Evolutionary conservation across 2,888 invertebrate species (phyloP).

Genomic region (Glaucopsyche alexis): DNA sequence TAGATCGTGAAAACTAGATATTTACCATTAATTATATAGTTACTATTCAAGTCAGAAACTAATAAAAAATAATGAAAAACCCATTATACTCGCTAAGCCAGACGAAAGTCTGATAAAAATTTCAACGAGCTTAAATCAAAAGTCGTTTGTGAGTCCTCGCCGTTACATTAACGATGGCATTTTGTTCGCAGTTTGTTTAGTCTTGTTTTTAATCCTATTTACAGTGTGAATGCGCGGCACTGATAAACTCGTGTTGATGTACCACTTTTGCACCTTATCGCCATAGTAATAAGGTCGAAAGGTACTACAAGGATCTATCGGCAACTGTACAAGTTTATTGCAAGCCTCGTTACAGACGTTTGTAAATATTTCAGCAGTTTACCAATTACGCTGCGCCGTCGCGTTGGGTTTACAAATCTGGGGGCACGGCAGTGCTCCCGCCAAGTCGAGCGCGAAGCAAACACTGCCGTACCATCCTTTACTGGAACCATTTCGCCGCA

Average conservation of each 20-base stretch:
- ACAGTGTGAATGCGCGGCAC: conserved; percentile 39
- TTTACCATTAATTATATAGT: background rate
- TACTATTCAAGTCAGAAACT: background rate
- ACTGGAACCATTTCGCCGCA: too few species aligned
- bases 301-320: background rate
- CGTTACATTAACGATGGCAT: conserved; percentile 47
- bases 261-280: background rate
- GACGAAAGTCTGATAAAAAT: conserved; percentile 48
- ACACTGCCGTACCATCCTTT: too few species aligned
- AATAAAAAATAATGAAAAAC: conserved; percentile 31
- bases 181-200: conserved; percentile 47
- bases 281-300: background rate
- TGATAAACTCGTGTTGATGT: conserved; percentile 35
- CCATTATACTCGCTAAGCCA: conserved; percentile 38
- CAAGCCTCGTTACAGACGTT: conserved; percentile 38
- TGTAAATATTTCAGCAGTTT: conserved; percentile 37
- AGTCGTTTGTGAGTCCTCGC: conserved; percentile 44
- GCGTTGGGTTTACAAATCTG: too few species aligned
- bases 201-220: conserved; percentile 50
- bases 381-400: too few species aligned
- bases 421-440: too few species aligned
- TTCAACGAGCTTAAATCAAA: conserved; percentile 53
- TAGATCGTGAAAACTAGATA: too few species aligned
- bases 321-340: conserved; percentile 33
- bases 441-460: too few species aligned